Evolutionary conservation across 1,140 invertebrate genomes (phyloP).

Genomic region (Eubasilissa regina): DNA sequence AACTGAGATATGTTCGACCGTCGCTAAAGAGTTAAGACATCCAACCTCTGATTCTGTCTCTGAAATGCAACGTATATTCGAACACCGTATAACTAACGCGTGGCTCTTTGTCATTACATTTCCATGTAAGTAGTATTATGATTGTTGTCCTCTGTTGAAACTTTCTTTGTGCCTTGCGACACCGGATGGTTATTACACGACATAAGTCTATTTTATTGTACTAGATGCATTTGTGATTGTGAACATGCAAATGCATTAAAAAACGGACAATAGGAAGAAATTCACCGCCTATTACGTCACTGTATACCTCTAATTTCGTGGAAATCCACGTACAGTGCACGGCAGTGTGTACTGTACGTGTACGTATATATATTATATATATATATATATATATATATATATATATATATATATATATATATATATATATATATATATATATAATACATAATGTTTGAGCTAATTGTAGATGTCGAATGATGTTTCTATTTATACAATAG

Average conservation of each 20-base stretch:
- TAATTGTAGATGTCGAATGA: too few species aligned
- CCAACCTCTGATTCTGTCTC: constrained; percentile 13
- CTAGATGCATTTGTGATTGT: constrained; percentile 41
- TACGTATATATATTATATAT: too few species aligned
- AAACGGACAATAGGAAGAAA: constrained; percentile 13
- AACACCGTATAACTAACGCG: constrained; percentile 28
- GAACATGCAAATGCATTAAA: constrained; percentile 37
- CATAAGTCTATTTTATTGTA: constrained; percentile 38
- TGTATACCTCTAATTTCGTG: too few species aligned
- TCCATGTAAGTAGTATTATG: constrained; percentile 22
- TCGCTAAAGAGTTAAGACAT: constrained; percentile 14
- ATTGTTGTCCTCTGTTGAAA: constrained; percentile 35
- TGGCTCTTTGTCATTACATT: constrained; percentile 33
- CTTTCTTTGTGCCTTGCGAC: constrained; percentile 25
- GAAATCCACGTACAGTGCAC: too few species aligned
- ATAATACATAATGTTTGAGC: too few species aligned
- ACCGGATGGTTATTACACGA: constrained; percentile 40
- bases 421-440: too few species aligned
- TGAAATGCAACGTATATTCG: constrained; percentile 3
- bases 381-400: too few species aligned
- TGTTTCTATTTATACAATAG: too few species aligned
- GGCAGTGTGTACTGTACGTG: too few species aligned
- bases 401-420: too few species aligned
- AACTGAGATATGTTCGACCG: too few species aligned
- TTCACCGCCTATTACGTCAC: neutral